Base-by-base conservation (phyloP, 2,113 vertebrate genomes). In the Oncorhynchus keta region DNA sequence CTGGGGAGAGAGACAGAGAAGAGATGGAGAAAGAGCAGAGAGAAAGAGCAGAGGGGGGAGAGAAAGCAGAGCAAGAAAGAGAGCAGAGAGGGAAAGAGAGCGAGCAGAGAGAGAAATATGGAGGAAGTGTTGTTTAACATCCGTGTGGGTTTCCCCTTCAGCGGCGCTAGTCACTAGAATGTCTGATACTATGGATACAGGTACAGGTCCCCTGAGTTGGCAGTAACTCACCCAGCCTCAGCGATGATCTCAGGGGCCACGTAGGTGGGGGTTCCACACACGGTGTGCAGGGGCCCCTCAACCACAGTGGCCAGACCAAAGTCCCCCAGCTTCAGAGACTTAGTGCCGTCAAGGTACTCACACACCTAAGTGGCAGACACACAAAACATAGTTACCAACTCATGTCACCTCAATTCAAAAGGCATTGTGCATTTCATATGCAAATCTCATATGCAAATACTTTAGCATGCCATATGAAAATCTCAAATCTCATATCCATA, bases 221-320 rank as follows among this genome's bases (percentile, higher is more conserved):
- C 16, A 45, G 8, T 45, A 45, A 18, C 94, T 94, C 79, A 99
- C 98, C 98, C 98, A 2, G 95, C 95, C 84, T 99, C 98, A 5
- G 95, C 90, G 73, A 99, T 99, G 88, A 99, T 99, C 88, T 99
- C 98, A 24, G 98, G 98, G 83, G 98, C 98, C 78, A 99, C 98
- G 0, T 99, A 99, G 0, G 98, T 99, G 0, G 98, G 98, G 0
- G 98, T 99, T 45, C 98, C 98, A 73, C 97, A 99, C 32, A 99
- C 96, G 0, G 98, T 99, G 72, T 96, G 95, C 7, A 99, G 71
- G 1, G 97, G 96, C 1, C 96, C 98, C 83, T 98, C 95, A n/a
- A 98, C 97, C 85, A 97, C 95, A 0, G 98, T 99, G 0, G 98
- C 98, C 87, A 99, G 87, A 2, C 98, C 98, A 48, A 99, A 99